Evolutionary conservation across 2,113 vertebrate species (phyloP).

Genomic region (Peromyscus californicus): DNA sequence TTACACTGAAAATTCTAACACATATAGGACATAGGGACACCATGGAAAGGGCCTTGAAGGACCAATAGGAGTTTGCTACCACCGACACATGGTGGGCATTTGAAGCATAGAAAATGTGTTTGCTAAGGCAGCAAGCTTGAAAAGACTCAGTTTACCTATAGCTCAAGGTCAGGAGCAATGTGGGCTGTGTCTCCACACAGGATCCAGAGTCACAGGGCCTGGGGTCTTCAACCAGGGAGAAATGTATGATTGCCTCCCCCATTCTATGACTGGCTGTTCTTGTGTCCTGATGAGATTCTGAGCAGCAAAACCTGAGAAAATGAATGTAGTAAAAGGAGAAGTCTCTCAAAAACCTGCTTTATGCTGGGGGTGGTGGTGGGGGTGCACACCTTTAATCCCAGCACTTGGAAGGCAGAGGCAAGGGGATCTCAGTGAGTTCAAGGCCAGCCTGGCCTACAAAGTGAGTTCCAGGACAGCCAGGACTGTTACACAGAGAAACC

Average conservation of each 20-base stretch:
- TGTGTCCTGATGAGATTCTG: background rate
- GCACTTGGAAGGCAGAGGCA: no score
- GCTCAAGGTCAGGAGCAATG: no score
- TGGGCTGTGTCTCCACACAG: rapidly evolving
- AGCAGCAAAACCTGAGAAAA: background rate
- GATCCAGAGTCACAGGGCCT: background rate
- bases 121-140: slow-evolving; percentile 11
- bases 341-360: background rate
- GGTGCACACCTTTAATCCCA: no score
- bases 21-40: background rate
- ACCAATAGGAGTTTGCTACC: slow-evolving; percentile 3
- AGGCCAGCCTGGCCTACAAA: no score
- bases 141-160: background rate
- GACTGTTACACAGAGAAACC: no score
- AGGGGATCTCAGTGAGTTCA: no score
- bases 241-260: background rate
- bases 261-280: background rate
- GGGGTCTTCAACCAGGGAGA: background rate
- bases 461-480: no score
- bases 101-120: slow-evolving; percentile 35
- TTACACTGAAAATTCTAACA: background rate
- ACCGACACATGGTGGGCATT: background rate
- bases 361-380: no score
- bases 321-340: background rate
- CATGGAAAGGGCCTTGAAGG: background rate